These are phyloP conservation scores for Tetragnatha montana DNA, from an alignment of 2,888 invertebrate genomes.

Conservation along the genomic window DNA sequence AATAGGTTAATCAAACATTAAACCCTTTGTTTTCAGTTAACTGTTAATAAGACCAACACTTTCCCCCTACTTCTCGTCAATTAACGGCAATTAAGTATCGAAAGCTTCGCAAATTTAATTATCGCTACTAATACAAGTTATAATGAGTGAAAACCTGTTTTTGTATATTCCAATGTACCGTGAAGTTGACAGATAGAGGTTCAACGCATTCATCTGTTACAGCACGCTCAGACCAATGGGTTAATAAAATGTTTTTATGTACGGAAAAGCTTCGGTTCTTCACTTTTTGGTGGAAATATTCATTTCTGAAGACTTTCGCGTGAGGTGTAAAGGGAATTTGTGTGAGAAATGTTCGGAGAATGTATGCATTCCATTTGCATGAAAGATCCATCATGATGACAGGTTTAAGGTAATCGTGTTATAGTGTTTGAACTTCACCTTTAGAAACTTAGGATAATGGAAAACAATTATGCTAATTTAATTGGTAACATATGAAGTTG, in stretches of 20 bases:
- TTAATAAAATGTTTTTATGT: background rate
- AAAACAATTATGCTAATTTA: too few relatives aligned
- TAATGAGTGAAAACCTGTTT: background rate
- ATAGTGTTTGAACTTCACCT: too few relatives aligned
- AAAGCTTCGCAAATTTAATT: background rate
- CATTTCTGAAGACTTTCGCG: too few relatives aligned
- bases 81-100: conserved; percentile 8
- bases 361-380: too few relatives aligned
- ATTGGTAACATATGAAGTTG: too few relatives aligned
- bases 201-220: background rate
- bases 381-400: too few relatives aligned
- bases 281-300: background rate
- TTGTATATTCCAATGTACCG: background rate
- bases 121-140: background rate
- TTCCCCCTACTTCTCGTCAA: background rate
- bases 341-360: too few relatives aligned
- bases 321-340: too few relatives aligned
- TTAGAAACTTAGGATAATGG: too few relatives aligned
- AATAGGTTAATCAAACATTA: background rate
- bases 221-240: background rate
- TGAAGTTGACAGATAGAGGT: background rate
- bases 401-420: too few relatives aligned
- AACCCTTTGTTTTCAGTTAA: background rate
- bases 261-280: background rate
- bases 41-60: background rate